Conservation (phyloP, 2,113 vertebrate genomes). For the human region DNA sequence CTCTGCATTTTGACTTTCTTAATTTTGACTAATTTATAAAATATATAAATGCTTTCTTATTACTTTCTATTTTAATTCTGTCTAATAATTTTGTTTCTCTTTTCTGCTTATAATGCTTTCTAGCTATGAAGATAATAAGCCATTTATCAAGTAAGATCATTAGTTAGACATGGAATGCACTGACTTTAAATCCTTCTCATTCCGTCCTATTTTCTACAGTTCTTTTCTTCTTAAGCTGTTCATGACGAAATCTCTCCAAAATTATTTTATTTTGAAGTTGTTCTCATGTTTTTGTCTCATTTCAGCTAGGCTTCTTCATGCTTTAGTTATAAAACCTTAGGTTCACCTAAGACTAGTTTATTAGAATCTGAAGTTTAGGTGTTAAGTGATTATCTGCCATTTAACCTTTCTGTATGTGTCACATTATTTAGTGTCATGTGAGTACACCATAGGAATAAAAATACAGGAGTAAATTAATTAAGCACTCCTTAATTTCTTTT, state of each 20-base stretch:
- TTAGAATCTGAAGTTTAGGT: conserved; percentile 81
- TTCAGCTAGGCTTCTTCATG: conserved; percentile 84
- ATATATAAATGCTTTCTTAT: conserved; percentile 91
- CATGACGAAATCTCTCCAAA: conserved; percentile 85
- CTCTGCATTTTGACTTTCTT: conserved; percentile 88
- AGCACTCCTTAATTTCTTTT: conserved; percentile 80
- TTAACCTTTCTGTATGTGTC: conserved; percentile 84
- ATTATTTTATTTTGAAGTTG: conserved; percentile 82
- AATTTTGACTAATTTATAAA: conserved; percentile 88
- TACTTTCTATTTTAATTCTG: conserved; percentile 92
- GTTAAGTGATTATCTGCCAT: conserved; percentile 84
- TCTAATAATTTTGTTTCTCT: conserved; percentile 98
- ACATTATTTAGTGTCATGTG: conserved; percentile 80
- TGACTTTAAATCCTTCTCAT: conserved; percentile 87
- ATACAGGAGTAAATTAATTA: conserved; percentile 78
- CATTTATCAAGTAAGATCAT: conserved; percentile 99
- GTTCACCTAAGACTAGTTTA: conserved; percentile 84
- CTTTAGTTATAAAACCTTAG: conserved; percentile 80
- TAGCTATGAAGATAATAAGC: conserved; percentile 99
- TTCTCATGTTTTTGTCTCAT: conserved; percentile 85
- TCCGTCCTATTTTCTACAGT: conserved; percentile 84
- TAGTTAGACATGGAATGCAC: conserved; percentile 93
- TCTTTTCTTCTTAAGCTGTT: conserved; percentile 85
- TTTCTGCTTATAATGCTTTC: conserved; percentile 98
- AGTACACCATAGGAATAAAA: conserved; percentile 79